Evolutionary conservation across 30 jellyfish, hydroid and myxozoan species (phyloP).

Genomic region (Aurelia aurita): DNA sequence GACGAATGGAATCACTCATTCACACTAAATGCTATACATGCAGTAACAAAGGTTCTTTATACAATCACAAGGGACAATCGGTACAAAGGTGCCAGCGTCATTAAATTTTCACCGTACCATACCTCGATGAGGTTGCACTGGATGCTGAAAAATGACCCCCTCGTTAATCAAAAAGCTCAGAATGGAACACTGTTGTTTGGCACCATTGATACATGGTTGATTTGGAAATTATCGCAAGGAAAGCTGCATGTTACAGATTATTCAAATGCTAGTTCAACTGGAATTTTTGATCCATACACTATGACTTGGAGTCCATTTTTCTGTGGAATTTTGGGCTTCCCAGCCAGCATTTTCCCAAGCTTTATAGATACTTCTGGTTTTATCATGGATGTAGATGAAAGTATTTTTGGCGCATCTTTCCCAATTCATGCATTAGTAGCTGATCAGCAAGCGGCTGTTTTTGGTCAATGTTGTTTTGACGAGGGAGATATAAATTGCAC

Average conservation of each 20-base stretch:
- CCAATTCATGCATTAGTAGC: slow-evolving; percentile 90
- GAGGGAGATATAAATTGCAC: slow-evolving; percentile 81
- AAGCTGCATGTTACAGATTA: slow-evolving; percentile 66
- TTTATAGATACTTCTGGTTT: slow-evolving; percentile 66
- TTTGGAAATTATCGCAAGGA: slow-evolving; percentile 85
- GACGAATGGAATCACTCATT: slow-evolving; percentile 69
- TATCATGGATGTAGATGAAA: slow-evolving; percentile 74
- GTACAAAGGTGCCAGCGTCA: slow-evolving; percentile 68
- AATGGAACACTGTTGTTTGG: slow-evolving; percentile 85
- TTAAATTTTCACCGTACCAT: slow-evolving; percentile 40
- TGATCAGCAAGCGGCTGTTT: slow-evolving; percentile 90
- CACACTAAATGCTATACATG: slow-evolving; percentile 33
- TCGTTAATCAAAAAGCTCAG: slow-evolving; percentile 50
- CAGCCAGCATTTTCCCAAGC: slow-evolving; percentile 56
- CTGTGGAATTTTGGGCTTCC: slow-evolving; percentile 46
- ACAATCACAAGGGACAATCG: slow-evolving; percentile 33
- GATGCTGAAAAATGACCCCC: slow-evolving; percentile 71
- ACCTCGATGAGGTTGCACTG: slow-evolving; percentile 75
- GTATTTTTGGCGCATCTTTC: slow-evolving; percentile 78
- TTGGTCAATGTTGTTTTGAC: slow-evolving; percentile 84
- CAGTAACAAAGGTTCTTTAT: slow-evolving; percentile 29
- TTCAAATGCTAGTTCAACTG: slow-evolving; percentile 77
- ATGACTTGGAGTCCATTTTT: slow-evolving; percentile 57
- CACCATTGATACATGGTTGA: slow-evolving; percentile 86
- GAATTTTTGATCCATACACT: slow-evolving; percentile 65